These are phyloP conservation scores for Odocoileus hemionus DNA, from an alignment of 2,113 vertebrate genomes.

Conservation along the genomic window DNA sequence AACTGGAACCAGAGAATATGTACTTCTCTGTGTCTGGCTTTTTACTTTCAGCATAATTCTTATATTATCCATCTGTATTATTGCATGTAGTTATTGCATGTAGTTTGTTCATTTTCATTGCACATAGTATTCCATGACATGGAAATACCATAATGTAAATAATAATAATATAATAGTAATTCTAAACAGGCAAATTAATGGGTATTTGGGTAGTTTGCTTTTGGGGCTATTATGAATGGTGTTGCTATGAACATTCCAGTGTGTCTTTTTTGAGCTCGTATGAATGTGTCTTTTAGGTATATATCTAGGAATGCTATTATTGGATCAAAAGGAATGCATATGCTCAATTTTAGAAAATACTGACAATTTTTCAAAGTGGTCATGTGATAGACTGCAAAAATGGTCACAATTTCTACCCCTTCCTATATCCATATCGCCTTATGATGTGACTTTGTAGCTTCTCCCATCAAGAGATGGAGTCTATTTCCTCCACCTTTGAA, in stretches of 20 bases:
- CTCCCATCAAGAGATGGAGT: not conserved
- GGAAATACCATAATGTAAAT: not conserved
- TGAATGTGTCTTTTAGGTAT: not conserved
- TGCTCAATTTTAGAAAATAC: conserved; percentile 23
- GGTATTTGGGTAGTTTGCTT: not conserved
- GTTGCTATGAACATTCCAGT: not conserved
- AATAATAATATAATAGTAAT: not conserved
- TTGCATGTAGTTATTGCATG: not conserved
- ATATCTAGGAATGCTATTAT: not conserved
- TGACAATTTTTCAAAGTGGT: not conserved
- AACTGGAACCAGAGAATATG: not conserved
- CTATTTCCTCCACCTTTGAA: not conserved
- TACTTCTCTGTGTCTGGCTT: not conserved
- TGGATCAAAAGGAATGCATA: not conserved
- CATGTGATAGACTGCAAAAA: not conserved
- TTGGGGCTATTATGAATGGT: not conserved
- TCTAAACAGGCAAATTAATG: conserved; percentile 1
- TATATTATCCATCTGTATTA: not conserved
- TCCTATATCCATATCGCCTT: not conserved
- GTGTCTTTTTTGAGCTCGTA: not conserved
- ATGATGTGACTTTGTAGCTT: not conserved
- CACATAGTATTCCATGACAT: not conserved
- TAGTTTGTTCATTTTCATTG: conserved; percentile 25
- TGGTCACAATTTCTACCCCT: not conserved
- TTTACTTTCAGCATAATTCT: not conserved